These are phyloP conservation scores for Carassius auratus DNA, from an alignment of 2,113 vertebrate genomes.

Conservation along the genomic window DNA sequence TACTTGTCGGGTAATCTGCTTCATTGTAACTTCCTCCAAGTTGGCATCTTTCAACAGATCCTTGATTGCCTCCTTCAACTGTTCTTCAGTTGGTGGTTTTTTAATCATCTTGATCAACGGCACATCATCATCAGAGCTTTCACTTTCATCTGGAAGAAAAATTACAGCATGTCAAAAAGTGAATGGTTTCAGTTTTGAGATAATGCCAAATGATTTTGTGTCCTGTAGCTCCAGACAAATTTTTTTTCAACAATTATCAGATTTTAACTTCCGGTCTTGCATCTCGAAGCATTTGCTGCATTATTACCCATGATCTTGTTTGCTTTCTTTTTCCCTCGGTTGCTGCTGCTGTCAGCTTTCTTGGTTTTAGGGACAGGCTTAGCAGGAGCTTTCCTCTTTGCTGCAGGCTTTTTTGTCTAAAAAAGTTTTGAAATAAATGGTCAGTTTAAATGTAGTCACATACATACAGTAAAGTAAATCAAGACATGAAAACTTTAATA, in stretches of 20 bases:
- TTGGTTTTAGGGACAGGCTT: slow-evolving; percentile 86
- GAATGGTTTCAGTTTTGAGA: background rate
- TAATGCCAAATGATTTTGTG: background rate
- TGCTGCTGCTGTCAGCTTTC: slow-evolving; percentile 95
- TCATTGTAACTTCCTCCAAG: slow-evolving; percentile 96
- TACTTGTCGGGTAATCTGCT: slow-evolving; percentile 93
- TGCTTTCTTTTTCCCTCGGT: slow-evolving; percentile 81
- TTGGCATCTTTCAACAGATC: slow-evolving; percentile 86
- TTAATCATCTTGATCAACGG: slow-evolving; percentile 92
- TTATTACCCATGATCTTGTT: slow-evolving; percentile 82
- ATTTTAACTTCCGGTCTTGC: background rate
- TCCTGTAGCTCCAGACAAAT: background rate
- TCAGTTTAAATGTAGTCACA: background rate
- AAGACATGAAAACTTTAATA: background rate
- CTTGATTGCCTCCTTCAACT: slow-evolving; percentile 87
- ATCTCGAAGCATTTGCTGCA: background rate
- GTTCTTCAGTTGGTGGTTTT: slow-evolving; percentile 86
- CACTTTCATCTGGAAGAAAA: slow-evolving; percentile 71
- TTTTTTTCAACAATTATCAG: background rate
- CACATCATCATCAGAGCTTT: slow-evolving; percentile 92
- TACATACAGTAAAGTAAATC: background rate
- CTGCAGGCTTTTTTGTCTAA: slow-evolving; percentile 82
- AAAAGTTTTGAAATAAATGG: background rate
- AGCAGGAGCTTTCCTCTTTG: slow-evolving; percentile 70
- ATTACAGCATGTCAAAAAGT: background rate